These are phyloP conservation scores for Pteropus rufus DNA, from an alignment of 2,797 vertebrate genomes.

Conservation along the genomic window DNA sequence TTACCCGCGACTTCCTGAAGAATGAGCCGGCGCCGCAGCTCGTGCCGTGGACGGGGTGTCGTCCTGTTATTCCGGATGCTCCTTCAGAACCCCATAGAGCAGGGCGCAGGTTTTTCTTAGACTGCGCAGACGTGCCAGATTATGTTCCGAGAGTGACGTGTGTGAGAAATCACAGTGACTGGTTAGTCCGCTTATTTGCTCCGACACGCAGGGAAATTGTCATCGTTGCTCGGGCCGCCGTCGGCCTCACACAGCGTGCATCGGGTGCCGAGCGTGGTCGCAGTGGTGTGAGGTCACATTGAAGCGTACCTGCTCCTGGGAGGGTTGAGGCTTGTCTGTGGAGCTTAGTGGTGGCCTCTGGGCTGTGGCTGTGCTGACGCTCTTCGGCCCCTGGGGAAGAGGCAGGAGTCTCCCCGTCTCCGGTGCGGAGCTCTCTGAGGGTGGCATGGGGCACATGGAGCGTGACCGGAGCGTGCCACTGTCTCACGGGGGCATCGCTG, in stretches of 20 bases:
- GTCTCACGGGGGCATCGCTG: accelerated
- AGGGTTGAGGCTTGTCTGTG: background rate
- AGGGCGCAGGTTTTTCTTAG: background rate
- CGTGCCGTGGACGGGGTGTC: accelerated
- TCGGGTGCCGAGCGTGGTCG: accelerated
- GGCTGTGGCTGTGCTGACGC: background rate
- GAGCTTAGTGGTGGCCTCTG: background rate
- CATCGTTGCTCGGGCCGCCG: background rate
- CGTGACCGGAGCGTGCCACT: background rate
- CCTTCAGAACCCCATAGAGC: background rate
- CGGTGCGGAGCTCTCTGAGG: background rate
- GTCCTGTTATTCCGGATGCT: background rate
- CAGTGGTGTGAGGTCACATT: accelerated
- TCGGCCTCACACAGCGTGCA: accelerated
- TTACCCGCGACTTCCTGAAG: background rate
- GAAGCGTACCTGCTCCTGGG: background rate
- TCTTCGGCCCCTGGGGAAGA: background rate
- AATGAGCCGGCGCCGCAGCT: accelerated
- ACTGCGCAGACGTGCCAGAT: accelerated
- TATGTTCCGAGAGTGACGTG: no score
- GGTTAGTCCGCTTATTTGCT: background rate
- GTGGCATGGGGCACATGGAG: background rate
- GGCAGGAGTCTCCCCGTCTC: background rate
- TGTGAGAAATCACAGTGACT: no score
- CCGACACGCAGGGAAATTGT: accelerated